Conservation (phyloP, 1,140 invertebrate species). For the Aphaenogaster floridana region DNA sequence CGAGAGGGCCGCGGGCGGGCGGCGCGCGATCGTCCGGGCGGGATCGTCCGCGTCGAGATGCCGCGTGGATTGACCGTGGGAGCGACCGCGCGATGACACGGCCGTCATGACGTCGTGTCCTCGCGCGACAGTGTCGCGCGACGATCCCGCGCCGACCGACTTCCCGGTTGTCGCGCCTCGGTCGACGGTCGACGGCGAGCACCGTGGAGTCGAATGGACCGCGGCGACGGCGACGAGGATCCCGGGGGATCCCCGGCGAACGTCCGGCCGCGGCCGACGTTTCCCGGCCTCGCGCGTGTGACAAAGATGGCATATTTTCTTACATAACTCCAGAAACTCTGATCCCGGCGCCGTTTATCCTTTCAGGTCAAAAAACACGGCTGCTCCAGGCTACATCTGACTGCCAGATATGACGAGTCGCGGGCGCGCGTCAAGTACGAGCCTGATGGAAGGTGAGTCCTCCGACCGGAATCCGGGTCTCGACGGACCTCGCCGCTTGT, state of each 20-base stretch:
- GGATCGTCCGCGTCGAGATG: background rate
- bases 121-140: constrained; percentile 43
- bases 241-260: background rate
- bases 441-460: constrained; percentile 77
- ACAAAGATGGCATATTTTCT: constrained; percentile 83
- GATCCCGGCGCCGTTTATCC: constrained; percentile 31
- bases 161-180: constrained; percentile 3
- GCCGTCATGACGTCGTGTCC: background rate
- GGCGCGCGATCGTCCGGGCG: background rate
- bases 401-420: constrained; percentile 76
- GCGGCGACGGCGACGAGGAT: background rate
- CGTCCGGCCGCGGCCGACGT: background rate
- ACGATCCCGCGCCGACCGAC: background rate
- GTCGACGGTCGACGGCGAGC: background rate
- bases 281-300: constrained; percentile 70
- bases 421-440: constrained; percentile 73
- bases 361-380: constrained; percentile 84
- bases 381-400: constrained; percentile 77
- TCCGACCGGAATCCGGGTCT: background rate
- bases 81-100: background rate
- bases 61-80: background rate
- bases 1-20: constrained; percentile 42
- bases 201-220: too few species aligned
- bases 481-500: constrained; percentile 31
- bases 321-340: constrained; percentile 79